Conservation (phyloP, 2,797 vertebrate genomes). For the Aldrovandia affinis region DNA sequence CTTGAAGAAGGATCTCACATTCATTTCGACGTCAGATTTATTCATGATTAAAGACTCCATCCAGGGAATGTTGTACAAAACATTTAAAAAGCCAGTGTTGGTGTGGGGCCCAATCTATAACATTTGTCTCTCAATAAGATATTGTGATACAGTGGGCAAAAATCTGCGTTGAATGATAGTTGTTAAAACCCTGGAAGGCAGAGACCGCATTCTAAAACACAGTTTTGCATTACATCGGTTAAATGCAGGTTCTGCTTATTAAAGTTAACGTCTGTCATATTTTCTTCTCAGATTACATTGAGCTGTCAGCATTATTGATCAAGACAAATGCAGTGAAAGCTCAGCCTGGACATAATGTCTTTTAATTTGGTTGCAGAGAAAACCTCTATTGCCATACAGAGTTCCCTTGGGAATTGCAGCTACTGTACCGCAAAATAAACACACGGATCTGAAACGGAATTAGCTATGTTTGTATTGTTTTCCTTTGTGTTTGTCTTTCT, state of each 20-base stretch:
- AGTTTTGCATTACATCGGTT: neutral
- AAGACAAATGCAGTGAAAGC: neutral
- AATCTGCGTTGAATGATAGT: neutral
- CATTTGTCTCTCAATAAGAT: neutral
- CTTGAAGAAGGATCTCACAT: neutral
- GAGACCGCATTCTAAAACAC: neutral
- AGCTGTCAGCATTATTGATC: neutral
- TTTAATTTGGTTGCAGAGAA: conserved; percentile 8
- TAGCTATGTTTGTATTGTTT: conserved; percentile 6
- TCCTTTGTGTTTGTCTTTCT: conserved; percentile 1
- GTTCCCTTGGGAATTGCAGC: neutral
- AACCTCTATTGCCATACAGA: neutral
- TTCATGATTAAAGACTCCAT: neutral
- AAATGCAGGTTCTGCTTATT: neutral
- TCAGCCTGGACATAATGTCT: conserved; percentile 1
- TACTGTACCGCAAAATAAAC: conserved; percentile 4
- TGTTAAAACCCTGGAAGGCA: neutral
- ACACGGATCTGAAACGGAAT: neutral
- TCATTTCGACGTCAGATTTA: neutral
- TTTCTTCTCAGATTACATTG: conserved; percentile 10
- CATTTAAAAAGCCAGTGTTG: neutral
- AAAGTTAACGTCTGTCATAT: neutral
- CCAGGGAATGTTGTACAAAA: neutral
- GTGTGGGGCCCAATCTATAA: neutral
- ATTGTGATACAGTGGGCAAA: neutral